Conservation (phyloP, 2,888 invertebrate species). For the Zygogramma bicolorata region DNA sequence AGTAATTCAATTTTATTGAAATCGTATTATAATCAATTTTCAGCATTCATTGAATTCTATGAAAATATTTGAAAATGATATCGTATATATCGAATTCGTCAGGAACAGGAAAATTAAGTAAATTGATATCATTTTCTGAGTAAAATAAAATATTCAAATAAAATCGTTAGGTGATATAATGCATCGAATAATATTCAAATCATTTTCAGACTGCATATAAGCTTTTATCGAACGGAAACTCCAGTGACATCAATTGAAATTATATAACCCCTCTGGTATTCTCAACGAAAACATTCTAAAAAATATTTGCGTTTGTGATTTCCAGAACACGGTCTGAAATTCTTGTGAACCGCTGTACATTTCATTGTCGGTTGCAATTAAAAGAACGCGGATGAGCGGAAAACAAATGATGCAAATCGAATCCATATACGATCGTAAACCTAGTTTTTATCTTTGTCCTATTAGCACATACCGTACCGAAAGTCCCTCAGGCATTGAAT, state of each 20-base stretch:
- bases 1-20: no score
- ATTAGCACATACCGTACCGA: neutral
- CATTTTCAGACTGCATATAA: neutral
- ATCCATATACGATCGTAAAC: neutral
- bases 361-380: neutral
- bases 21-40: no score
- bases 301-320: neutral
- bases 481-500: conserved; percentile 11
- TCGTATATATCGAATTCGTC: no score
- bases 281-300: neutral
- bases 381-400: neutral
- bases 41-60: no score
- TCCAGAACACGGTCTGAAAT: neutral
- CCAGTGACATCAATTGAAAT: neutral
- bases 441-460: neutral
- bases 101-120: no score
- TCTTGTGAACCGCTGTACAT: neutral
- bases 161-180: no score
- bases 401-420: neutral
- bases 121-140: no score
- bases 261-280: neutral
- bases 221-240: neutral
- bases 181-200: no score
- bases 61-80: no score
- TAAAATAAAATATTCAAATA: no score